Evolutionary conservation across 2,113 vertebrate genomes (phyloP), one percentile per base, ranked within the genome.

Genomic region (Trichomycterus rosablanca): DNA sequence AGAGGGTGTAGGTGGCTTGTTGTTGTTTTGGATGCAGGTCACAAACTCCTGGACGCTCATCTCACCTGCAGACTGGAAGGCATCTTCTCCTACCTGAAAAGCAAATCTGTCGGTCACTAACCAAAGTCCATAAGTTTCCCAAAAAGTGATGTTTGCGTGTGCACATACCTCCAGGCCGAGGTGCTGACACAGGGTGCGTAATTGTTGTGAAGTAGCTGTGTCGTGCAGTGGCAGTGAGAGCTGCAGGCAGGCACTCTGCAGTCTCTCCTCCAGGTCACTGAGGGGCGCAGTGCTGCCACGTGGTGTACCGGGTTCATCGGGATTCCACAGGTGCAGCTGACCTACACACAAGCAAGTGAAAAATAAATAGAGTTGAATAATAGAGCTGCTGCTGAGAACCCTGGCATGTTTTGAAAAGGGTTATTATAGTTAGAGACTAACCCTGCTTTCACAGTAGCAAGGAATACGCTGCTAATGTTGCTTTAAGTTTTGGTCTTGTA

Each of bases 321-420:
- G 95, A 78, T 98, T 98, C 95, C 95, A 97, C 72, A 98, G 90
- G 20, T 92, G 86, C 71, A 94, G 79, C 81, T 97, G 94, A 16
- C 95, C 95, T 98, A 55, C 26, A 77, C 5, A 0, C 8, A 63
- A 19, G 11, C 14, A 9, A n/a, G n/a, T n/a, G n/a, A n/a, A n/a
- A n/a, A n/a, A n/a, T n/a, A n/a, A n/a, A n/a, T n/a, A n/a, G n/a
- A n/a, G n/a, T n/a, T n/a, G n/a, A n/a, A n/a, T n/a, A n/a, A n/a
- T n/a, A n/a, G n/a, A n/a, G n/a, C n/a, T n/a, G n/a, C n/a, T n/a
- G n/a, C n/a, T n/a, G n/a, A n/a, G n/a, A n/a, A n/a, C n/a, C n/a
- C n/a, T n/a, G n/a, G n/a, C n/a, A n/a, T n/a, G n/a, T n/a, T n/a
- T n/a, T n/a, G n/a, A n/a, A n/a, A n/a, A n/a, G n/a, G n/a, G n/a